Evolutionary conservation across 2,888 invertebrate species (phyloP).

Genomic region (Drosophila nr. fundita): DNA sequence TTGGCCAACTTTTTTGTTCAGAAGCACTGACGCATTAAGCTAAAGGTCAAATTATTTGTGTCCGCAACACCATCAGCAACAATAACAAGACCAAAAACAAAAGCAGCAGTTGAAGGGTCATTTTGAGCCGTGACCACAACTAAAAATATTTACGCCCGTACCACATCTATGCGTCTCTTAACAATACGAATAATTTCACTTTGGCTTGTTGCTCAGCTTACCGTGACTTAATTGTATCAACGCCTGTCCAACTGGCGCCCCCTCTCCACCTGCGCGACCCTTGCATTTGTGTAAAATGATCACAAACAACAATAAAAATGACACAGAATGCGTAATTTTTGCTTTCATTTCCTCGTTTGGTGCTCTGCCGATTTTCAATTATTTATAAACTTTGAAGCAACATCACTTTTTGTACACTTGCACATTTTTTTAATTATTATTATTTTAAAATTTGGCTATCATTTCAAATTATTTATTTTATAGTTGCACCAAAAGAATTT

Average conservation of each 20-base stretch:
- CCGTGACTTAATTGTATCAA: constrained; percentile 84
- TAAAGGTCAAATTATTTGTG: constrained; percentile 73
- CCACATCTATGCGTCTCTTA: constrained; percentile 18
- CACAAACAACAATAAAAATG: constrained; percentile 58
- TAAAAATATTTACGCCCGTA: constrained; percentile 36
- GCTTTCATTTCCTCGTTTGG: constrained; percentile 59
- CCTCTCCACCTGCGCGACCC: constrained; percentile 28
- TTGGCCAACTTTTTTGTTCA: constrained; percentile 24
- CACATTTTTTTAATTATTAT: constrained; percentile 8
- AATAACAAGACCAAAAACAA: background rate
- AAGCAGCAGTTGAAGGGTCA: constrained; percentile 41
- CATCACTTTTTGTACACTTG: constrained; percentile 9
- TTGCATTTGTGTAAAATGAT: constrained; percentile 43
- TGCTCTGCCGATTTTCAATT: constrained; percentile 41
- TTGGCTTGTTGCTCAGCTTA: constrained; percentile 75
- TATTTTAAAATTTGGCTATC: background rate
- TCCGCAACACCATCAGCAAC: constrained; percentile 20
- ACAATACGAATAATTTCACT: constrained; percentile 59
- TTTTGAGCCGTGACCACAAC: constrained; percentile 46
- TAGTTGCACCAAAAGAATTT: constrained; percentile 7
- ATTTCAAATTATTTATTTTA: background rate
- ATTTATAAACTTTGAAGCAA: background rate
- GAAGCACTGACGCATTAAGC: constrained; percentile 71
- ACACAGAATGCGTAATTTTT: constrained; percentile 34
- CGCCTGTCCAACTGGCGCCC: constrained; percentile 74